Base-by-base conservation (phyloP, 2,888 invertebrate genomes). In the Nomada fucata region DNA sequence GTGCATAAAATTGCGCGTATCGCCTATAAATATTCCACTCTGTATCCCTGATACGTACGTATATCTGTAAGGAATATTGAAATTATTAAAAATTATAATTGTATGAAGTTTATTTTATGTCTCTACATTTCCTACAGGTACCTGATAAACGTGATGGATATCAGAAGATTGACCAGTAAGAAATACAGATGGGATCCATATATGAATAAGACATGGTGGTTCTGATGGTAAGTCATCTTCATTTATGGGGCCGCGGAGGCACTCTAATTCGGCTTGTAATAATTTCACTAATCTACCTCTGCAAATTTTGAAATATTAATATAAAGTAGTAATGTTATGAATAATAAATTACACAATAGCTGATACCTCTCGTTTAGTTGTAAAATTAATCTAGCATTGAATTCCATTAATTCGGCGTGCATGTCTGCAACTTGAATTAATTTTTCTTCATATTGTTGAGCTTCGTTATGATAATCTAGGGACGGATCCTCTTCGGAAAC, bases 1-100 rank as follows among this genome's bases (percentile, higher is more conserved):
- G 94, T 83, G 97, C 96, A 92, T 98, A 95, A 94, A 99, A 99
- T 93, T 99, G 98, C 10, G 98, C 97, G 92, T 99, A 99, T 91
- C 99, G 96, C 88, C 98, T 96, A 93, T 98, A 98, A n/a, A 99
- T 96, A 91, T 98, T 98, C 99, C 99, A 99, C 93, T 99, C 98
- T 86, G 98, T 98, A 90, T 97, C 96, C 63, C 97, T 96, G 70
- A 98, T 96, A 88, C 97, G 96, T 53, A 98, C 93, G 90, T 97
- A 97, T 88, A 97, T 96, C 97, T 97, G 90, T 5, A 94, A 94
- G 9, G 36, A 72, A 55, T 13, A 76, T 64, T 47, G 76, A 11
- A 7, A 18, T 26, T 15, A 15, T 71, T 36, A 1, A 26, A 2
- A 65, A 71, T 47, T 1, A 47, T 65, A 42, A 13, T 65, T 26